Evolutionary conservation across 2,888 invertebrate genomes (phyloP).

Genomic region (Eupithecia dodoneata): DNA sequence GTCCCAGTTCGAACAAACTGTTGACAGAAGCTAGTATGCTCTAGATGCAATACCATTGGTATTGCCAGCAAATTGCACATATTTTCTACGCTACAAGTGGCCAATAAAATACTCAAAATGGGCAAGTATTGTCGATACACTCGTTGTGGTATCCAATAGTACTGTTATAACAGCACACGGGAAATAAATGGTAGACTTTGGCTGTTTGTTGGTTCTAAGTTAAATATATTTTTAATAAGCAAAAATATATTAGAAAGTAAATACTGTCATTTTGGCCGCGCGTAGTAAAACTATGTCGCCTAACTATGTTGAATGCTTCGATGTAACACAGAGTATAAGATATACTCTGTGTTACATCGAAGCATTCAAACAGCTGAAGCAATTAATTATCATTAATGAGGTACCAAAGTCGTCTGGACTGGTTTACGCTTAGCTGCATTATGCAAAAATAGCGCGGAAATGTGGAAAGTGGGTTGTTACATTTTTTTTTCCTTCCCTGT

Average conservation of each 20-base stretch:
- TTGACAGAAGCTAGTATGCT: background rate
- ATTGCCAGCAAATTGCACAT: background rate
- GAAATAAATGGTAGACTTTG: background rate
- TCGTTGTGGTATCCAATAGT: constrained; percentile 6
- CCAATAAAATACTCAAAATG: constrained; percentile 12
- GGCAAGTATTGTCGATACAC: background rate
- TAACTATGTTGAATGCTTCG: no score
- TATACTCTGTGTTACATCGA: background rate
- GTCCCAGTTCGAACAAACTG: background rate
- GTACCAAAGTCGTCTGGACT: background rate
- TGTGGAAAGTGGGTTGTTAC: no score
- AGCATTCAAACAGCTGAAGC: background rate
- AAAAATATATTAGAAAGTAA: no score
- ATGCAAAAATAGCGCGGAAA: no score
- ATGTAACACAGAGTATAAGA: no score
- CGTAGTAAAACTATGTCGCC: no score
- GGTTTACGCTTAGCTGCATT: no score
- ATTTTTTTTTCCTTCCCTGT: no score
- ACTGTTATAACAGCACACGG: no score
- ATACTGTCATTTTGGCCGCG: no score
- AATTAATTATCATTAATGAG: background rate
- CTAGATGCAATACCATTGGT: background rate
- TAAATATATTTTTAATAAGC: background rate
- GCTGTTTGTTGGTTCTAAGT: background rate
- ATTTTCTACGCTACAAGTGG: constrained; percentile 10